Evolutionary conservation across 2,113 vertebrate species (phyloP).

Genomic region (Ophthalmolycus amberensis): DNA sequence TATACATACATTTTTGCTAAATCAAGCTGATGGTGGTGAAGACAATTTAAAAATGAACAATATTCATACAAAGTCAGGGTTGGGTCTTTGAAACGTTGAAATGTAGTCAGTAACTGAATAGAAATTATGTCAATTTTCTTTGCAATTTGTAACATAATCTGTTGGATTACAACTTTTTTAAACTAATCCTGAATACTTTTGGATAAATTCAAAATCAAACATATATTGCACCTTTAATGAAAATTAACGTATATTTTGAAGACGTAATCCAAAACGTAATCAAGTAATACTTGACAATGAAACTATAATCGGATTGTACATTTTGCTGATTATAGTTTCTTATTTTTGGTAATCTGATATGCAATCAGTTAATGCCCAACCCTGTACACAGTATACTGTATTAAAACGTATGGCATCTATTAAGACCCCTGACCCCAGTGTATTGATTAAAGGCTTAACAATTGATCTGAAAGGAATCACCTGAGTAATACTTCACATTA

Average conservation of each 20-base stretch:
- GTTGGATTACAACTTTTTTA: too few relatives aligned
- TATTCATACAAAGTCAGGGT: not conserved
- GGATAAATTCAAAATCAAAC: not conserved
- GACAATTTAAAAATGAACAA: not conserved
- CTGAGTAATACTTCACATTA: not conserved
- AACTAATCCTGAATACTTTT: not conserved
- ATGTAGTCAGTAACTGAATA: too few relatives aligned
- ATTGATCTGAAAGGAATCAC: not conserved
- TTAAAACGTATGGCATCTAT: not conserved
- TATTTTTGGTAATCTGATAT: not conserved
- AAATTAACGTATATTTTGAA: too few relatives aligned
- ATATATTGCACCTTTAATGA: too few relatives aligned
- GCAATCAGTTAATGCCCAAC: not conserved
- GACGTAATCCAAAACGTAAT: too few relatives aligned
- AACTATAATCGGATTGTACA: not conserved
- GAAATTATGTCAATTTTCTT: too few relatives aligned
- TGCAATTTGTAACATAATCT: too few relatives aligned
- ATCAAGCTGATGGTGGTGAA: not conserved
- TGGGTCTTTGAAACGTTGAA: too few relatives aligned
- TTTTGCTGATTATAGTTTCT: not conserved
- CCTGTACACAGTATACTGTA: not conserved
- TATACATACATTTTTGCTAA: not conserved
- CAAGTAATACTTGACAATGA: not conserved
- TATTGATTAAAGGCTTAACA: not conserved
- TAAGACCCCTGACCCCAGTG: not conserved